phyloP scores from a whole-genome alignment of 1,140 invertebrate genomes.

The Idris sp. region DNA sequence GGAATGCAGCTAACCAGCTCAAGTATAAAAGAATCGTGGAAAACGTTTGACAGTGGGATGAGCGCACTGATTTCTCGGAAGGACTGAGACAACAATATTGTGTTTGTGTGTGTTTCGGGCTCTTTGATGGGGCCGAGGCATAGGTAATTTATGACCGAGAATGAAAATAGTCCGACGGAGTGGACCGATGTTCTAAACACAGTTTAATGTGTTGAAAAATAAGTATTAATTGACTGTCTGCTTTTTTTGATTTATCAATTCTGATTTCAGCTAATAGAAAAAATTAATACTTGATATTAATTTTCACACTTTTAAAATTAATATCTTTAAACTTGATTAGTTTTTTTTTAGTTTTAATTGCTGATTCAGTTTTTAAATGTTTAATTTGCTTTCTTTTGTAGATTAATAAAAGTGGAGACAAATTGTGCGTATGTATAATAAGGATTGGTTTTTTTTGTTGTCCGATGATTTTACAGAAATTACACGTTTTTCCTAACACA shows the following conservation, averaged over 20 bases:
- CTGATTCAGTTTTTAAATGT: too few relatives aligned
- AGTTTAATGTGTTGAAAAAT: constrained; percentile 45
- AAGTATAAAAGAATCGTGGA: constrained; percentile 30
- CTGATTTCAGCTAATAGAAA: constrained; percentile 11
- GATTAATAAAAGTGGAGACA: too few relatives aligned
- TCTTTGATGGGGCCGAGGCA: constrained; percentile 62
- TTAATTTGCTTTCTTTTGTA: too few relatives aligned
- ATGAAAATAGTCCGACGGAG: constrained; percentile 42
- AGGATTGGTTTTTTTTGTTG: constrained; percentile 29
- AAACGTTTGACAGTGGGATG: constrained; percentile 39
- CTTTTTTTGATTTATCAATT: constrained; percentile 24
- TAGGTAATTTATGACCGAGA: constrained; percentile 49
- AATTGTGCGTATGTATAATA: too few relatives aligned
- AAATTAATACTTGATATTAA: too few relatives aligned
- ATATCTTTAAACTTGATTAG: too few relatives aligned
- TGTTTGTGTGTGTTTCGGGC: constrained; percentile 53
- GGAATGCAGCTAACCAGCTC: constrained; percentile 58
- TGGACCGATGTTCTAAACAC: constrained; percentile 31
- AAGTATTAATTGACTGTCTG: constrained; percentile 42
- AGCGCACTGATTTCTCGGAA: constrained; percentile 59
- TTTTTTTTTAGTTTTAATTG: too few relatives aligned
- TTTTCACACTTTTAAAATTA: too few relatives aligned
- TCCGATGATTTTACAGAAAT: constrained; percentile 8
- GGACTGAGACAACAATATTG: constrained; percentile 50
- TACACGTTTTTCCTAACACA: constrained; percentile 43